phyloP scores from a whole-genome alignment of 1,140 invertebrate species.

The Leptinotarsa lineolata region DNA sequence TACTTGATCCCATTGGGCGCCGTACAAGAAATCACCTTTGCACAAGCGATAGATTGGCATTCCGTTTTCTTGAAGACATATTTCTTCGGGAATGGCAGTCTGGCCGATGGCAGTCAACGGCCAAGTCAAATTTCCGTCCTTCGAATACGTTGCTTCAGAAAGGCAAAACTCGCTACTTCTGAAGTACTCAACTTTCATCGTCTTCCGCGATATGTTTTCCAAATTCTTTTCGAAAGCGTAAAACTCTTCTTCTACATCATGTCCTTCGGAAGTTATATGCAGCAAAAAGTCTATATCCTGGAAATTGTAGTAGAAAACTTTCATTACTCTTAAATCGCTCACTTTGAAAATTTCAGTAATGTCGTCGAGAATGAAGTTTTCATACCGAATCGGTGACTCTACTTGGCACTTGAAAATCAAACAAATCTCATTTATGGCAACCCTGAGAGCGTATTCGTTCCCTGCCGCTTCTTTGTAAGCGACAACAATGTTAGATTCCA shows the following conservation, averaged over 20 bases:
- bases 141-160: constrained; percentile 26
- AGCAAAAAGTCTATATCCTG: constrained; percentile 44
- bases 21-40: constrained; percentile 56
- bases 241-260: constrained; percentile 40
- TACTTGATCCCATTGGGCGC: constrained; percentile 56
- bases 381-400: constrained; percentile 19
- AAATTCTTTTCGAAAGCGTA: not conserved
- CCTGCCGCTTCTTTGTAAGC: constrained; percentile 45
- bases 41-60: constrained; percentile 58
- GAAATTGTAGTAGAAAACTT: constrained; percentile 36
- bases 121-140: constrained; percentile 41
- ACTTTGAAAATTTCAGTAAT: not conserved
- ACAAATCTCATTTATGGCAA: constrained; percentile 41
- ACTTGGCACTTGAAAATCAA: constrained; percentile 16
- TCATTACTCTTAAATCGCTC: constrained; percentile 41
- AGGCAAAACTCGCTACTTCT: constrained; percentile 42
- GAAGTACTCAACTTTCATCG: constrained; percentile 26
- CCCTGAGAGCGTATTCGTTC: constrained; percentile 50
- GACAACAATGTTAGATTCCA: constrained; percentile 46
- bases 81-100: constrained; percentile 56
- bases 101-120: constrained; percentile 51
- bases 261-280: constrained; percentile 40
- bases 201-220: constrained; percentile 20
- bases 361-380: not conserved
- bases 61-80: constrained; percentile 59